Conservation (phyloP, 2,888 invertebrate genomes). For the Phrixothrix hirtus region DNA sequence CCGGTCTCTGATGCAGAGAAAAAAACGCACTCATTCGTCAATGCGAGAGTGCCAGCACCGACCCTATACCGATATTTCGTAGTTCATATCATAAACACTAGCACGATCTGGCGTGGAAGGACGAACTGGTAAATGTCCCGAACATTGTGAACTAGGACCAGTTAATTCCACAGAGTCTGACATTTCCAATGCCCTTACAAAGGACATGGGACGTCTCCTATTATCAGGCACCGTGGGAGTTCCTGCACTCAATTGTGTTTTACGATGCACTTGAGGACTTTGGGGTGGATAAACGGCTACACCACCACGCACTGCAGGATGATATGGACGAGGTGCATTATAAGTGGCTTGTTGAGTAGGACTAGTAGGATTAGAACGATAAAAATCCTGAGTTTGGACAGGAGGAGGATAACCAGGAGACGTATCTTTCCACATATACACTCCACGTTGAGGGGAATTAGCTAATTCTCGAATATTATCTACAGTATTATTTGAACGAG, state of each 20-base stretch:
- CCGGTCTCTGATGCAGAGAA: slow-evolving; percentile 42
- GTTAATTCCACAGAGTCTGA: slow-evolving; percentile 86
- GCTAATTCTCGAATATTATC: slow-evolving; percentile 88
- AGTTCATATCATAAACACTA: slow-evolving; percentile 93
- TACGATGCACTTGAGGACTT: slow-evolving; percentile 63
- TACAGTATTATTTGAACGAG: slow-evolving; percentile 74
- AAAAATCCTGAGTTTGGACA: slow-evolving; percentile 48
- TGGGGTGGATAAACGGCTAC: slow-evolving; percentile 68
- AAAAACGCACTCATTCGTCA: slow-evolving; percentile 28
- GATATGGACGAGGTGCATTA: slow-evolving; percentile 59
- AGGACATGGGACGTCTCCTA: slow-evolving; percentile 78
- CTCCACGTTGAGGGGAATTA: slow-evolving; percentile 81
- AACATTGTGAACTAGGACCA: slow-evolving; percentile 52
- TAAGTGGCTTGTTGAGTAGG: slow-evolving; percentile 62
- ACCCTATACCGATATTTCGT: slow-evolving; percentile 90
- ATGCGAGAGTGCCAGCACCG: slow-evolving; percentile 55
- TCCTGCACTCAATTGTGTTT: slow-evolving; percentile 49
- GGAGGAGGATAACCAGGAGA: slow-evolving; percentile 66
- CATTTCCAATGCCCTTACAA: slow-evolving; percentile 87
- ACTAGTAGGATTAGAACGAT: slow-evolving; percentile 73
- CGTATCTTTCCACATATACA: slow-evolving; percentile 80
- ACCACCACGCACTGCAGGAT: slow-evolving; percentile 68
- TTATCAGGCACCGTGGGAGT: slow-evolving; percentile 41
- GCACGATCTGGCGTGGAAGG: slow-evolving; percentile 77
- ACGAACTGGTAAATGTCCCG: slow-evolving; percentile 50